Conservation (phyloP, 1,140 invertebrate genomes). For the Drosophila bocqueti region DNA sequence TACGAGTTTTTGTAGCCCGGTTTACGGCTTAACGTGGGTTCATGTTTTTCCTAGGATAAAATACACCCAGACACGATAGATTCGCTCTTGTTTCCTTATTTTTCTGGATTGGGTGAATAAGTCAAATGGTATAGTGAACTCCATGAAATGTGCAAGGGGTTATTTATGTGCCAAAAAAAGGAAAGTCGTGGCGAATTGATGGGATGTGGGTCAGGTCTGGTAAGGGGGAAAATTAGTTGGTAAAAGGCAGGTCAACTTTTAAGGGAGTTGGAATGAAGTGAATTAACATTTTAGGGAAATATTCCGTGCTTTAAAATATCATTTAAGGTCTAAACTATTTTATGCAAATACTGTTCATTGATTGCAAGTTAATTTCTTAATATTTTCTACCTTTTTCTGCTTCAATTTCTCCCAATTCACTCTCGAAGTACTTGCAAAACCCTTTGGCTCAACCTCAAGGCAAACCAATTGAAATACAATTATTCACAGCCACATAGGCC, state of each 20-base stretch:
- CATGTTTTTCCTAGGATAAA: conserved; percentile 36
- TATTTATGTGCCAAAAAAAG: conserved; percentile 35
- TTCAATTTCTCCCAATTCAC: conserved; percentile 1
- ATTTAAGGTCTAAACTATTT: not conserved
- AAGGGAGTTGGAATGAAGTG: not conserved
- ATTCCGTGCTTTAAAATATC: too few relatives aligned
- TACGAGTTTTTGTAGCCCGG: conserved; percentile 36
- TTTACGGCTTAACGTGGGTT: conserved; percentile 7
- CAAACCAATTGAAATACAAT: conserved; percentile 24
- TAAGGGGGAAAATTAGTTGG: conserved; percentile 1
- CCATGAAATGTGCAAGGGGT: conserved; percentile 37
- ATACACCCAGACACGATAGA: conserved; percentile 39
- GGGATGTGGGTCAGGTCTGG: conserved; percentile 32
- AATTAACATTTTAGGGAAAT: not conserved
- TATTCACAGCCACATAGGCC: conserved; percentile 9
- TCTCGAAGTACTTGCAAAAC: not conserved
- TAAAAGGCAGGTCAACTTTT: conserved; percentile 15
- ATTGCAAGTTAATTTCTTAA: not conserved
- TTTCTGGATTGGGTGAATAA: conserved; percentile 12
- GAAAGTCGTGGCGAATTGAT: conserved; percentile 15
- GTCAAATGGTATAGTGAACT: conserved; percentile 32
- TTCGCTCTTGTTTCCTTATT: not conserved
- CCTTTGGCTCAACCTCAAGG: not conserved
- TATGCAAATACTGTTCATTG: not conserved
- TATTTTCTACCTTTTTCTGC: not conserved